Percentiles rank a stretch among this genome's conserved stretches.
phyloP scores from a whole-genome alignment of 2,888 invertebrate species.

The Camponotus fellah region DNA sequence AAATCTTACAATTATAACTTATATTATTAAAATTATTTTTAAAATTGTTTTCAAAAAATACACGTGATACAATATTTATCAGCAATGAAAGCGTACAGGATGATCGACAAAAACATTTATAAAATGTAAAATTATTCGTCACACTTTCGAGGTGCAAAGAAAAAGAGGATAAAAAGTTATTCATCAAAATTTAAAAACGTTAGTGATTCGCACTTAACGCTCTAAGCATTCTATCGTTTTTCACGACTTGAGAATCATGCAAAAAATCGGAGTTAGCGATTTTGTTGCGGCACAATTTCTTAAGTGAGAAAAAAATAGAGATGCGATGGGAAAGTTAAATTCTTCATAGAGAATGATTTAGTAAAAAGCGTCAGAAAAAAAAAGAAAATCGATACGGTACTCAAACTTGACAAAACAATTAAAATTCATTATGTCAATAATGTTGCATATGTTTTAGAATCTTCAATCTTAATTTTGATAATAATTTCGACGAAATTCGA shows the following conservation, averaged over 20 bases:
- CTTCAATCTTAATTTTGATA: neutral
- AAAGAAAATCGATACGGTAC: neutral
- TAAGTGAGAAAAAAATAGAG: neutral
- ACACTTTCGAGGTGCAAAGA: no score
- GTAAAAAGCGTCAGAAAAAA: neutral
- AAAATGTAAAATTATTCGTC: no score
- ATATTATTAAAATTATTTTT: constrained; percentile 6
- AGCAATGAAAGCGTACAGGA: neutral
- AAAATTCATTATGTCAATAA: no score
- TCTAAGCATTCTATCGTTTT: constrained; percentile 1
- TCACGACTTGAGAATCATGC: constrained; percentile 27
- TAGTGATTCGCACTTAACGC: constrained; percentile 41
- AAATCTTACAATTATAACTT: neutral
- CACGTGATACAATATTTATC: neutral
- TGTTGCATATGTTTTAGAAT: no score
- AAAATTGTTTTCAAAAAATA: neutral
- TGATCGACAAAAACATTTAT: no score
- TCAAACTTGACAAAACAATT: neutral
- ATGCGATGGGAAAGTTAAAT: neutral
- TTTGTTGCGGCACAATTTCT: constrained; percentile 6
- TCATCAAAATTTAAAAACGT: no score
- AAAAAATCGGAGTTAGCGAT: constrained; percentile 30
- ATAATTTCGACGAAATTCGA: neutral
- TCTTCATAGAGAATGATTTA: neutral
- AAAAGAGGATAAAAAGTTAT: no score